phyloP scores from a whole-genome alignment of 2,888 invertebrate species.

The Atrina japonica region DNA sequence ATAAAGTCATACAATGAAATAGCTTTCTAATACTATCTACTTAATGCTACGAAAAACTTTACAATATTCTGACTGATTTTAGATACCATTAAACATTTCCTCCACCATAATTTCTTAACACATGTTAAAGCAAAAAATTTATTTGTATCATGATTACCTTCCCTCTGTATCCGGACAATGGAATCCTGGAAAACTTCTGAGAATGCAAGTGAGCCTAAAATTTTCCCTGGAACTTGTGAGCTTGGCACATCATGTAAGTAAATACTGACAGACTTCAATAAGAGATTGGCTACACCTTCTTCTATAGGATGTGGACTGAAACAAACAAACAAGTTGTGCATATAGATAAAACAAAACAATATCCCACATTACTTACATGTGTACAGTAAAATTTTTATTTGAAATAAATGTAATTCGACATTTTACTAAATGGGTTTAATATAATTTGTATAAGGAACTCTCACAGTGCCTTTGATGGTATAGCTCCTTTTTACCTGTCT shows the following conservation, averaged over 20 bases:
- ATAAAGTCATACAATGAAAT: too few species aligned
- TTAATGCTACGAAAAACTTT: too few species aligned
- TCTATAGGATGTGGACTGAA: constrained; percentile 29
- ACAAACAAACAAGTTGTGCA: background rate
- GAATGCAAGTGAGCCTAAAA: constrained; percentile 72
- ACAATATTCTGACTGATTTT: too few species aligned
- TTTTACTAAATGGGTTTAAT: too few species aligned
- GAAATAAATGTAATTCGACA: background rate
- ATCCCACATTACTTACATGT: background rate
- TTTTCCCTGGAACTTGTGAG: constrained; percentile 43
- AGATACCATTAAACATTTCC: too few species aligned
- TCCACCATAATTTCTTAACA: too few species aligned
- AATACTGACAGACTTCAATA: constrained; percentile 65
- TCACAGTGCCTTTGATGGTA: too few species aligned
- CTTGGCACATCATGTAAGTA: constrained; percentile 71
- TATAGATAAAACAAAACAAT: background rate
- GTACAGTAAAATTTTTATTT: background rate
- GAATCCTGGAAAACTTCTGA: constrained; percentile 77
- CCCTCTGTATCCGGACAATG: constrained; percentile 57
- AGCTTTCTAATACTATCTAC: too few species aligned
- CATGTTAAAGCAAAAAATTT: too few species aligned
- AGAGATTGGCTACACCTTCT: constrained; percentile 52
- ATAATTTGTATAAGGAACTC: too few species aligned
- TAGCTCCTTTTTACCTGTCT: too few species aligned
- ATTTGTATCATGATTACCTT: constrained; percentile 60